Percentiles rank a stretch among this genome's conserved stretches.
Evolutionary conservation across 2,113 vertebrate genomes (phyloP).

Genomic region (Pomatostomus ruficeps): DNA sequence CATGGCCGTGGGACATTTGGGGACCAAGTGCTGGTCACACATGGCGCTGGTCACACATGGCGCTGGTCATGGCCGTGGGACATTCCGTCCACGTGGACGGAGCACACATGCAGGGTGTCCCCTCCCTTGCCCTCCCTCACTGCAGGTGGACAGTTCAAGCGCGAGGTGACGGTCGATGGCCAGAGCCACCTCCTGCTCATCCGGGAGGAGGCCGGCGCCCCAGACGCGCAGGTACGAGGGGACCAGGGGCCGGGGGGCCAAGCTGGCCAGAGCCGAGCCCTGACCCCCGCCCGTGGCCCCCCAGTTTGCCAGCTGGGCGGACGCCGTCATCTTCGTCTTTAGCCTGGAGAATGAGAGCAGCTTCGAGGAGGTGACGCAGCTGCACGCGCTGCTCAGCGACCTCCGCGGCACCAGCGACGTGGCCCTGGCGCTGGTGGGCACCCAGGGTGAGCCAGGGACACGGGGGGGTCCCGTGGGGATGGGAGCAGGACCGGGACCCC

Average conservation of each 20-base stretch:
- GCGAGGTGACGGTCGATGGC: constrained; percentile 88
- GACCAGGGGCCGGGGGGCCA: fast-evolving
- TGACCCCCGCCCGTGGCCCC: neutral
- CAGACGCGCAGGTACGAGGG: constrained; percentile 82
- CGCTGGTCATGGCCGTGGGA: fast-evolving
- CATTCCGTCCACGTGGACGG: fast-evolving
- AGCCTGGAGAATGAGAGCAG: constrained; percentile 94
- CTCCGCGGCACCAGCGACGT: constrained; percentile 78
- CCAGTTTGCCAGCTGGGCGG: constrained; percentile 93
- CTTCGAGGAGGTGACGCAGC: constrained; percentile 86
- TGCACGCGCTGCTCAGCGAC: constrained; percentile 78
- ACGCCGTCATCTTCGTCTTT: constrained; percentile 92
- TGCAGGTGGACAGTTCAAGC: constrained; percentile 90
- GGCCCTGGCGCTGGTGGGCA: constrained; percentile 88
- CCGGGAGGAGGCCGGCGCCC: constrained; percentile 85
- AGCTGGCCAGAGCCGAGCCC: neutral
- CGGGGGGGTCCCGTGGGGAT: fast-evolving
- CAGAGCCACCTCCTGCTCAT: constrained; percentile 92
- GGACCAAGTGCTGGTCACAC: no score
- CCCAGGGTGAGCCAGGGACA: constrained; percentile 81
- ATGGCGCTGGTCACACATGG: fast-evolving
- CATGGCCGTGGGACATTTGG: neutral
- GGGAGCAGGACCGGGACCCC: neutral
- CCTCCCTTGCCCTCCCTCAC: no score
- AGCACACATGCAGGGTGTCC: neutral